Evolutionary conservation across 2,888 invertebrate genomes (phyloP).

Genomic region (Lithophane socia): DNA sequence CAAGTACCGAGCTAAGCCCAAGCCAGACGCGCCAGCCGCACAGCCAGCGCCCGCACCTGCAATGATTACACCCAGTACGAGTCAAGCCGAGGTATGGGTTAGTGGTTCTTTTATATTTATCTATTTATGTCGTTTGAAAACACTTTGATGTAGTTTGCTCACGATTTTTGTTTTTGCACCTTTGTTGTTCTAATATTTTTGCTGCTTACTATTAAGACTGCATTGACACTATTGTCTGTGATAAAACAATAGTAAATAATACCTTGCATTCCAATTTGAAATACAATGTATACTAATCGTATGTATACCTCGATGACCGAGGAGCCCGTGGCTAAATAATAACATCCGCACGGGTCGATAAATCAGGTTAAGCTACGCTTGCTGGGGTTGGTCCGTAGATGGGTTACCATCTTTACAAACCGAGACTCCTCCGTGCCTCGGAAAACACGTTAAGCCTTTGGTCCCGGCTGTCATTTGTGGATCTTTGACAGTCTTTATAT

Average conservation of each 20-base stretch:
- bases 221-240: neutral
- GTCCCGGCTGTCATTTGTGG: too few species aligned
- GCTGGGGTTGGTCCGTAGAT: too few species aligned
- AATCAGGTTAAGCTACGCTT: too few species aligned
- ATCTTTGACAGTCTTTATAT: too few species aligned
- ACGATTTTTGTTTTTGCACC: constrained; percentile 27
- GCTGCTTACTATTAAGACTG: constrained; percentile 9
- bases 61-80: constrained; percentile 81
- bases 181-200: constrained; percentile 25
- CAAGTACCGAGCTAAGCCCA: constrained; percentile 91
- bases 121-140: constrained; percentile 57
- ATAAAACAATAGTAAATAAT: constrained; percentile 8
- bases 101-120: constrained; percentile 62
- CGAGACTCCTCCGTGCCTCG: too few species aligned
- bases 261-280: neutral
- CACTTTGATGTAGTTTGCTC: constrained; percentile 43
- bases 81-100: constrained; percentile 85
- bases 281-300: constrained; percentile 26
- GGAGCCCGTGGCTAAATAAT: too few species aligned
- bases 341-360: too few species aligned
- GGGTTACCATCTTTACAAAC: too few species aligned
- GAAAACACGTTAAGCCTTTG: too few species aligned
- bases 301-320: neutral
- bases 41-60: constrained; percentile 68
- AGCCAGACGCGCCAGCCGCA: constrained; percentile 69